Percentiles rank a stretch among this genome's conserved stretches.
Evolutionary conservation across 2,888 invertebrate species (phyloP).

Genomic region (Dolomedes plantarius): DNA sequence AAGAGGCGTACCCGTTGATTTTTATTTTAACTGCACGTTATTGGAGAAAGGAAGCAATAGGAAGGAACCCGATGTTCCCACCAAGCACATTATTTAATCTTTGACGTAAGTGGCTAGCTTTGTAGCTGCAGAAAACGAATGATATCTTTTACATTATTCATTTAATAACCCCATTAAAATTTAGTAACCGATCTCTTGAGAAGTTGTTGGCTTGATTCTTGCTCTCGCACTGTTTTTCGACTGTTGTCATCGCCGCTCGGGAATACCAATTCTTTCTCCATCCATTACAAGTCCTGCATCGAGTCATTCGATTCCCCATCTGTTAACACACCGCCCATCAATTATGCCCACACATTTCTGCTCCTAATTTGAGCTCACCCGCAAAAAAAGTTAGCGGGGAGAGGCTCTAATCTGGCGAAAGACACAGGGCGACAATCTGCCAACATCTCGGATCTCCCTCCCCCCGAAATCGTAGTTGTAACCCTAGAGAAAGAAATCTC

Average conservation of each 20-base stretch:
- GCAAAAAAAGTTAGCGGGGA: background rate
- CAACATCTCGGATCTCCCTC: background rate
- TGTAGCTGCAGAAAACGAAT: too few relatives aligned
- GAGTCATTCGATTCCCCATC: conserved; percentile 5
- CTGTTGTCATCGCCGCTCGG: background rate
- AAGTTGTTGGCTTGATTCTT: too few relatives aligned
- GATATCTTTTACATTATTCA: too few relatives aligned
- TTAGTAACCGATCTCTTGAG: too few relatives aligned
- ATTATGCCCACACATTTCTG: conserved; percentile 6
- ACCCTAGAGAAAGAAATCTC: conserved; percentile 8
- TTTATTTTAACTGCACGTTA: too few relatives aligned
- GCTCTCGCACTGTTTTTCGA: background rate
- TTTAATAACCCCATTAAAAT: too few relatives aligned
- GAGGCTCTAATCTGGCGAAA: conserved; percentile 36
- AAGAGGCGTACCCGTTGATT: too few relatives aligned
- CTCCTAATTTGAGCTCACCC: conserved; percentile 9
- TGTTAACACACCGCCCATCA: conserved; percentile 10
- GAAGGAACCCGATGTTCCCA: too few relatives aligned
- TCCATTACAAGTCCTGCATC: background rate
- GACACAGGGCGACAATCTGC: conserved; percentile 20
- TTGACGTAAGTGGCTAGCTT: too few relatives aligned
- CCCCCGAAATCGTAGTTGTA: background rate
- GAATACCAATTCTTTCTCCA: background rate
- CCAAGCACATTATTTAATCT: too few relatives aligned
- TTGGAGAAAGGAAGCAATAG: too few relatives aligned